Base-by-base conservation (phyloP, 2,888 invertebrate species). In the Polymixis lichenea region DNA sequence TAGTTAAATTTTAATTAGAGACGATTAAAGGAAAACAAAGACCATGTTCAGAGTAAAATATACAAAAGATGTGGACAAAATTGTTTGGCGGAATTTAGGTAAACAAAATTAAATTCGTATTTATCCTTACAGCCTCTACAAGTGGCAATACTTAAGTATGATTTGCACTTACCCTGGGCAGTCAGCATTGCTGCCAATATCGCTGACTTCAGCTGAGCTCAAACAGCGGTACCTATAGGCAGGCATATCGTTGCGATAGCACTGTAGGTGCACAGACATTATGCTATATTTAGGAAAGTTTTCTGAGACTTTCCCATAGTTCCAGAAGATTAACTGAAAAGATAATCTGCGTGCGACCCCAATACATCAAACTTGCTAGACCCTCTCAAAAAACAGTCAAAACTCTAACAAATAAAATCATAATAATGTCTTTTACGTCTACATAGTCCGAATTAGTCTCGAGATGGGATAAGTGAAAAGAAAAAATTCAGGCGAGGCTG, bases 381-480 rank as follows among this genome's bases (percentile, higher is more conserved):
- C 19, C 2, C 11, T 32, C 32, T 11, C 15, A 55, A 80, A 75
- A 38, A 22, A 5, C 13, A 43, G 13, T n/a, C n/a, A 78, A 43
- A 73, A 11, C 11, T 32, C 32, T 1, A 32, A 53, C 43, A 82
- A 64, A 77, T 73, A 60, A 66, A 72, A 74, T 56, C 43, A 69
- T 83, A 78, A 75, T 75, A 76, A 75, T 75, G 75, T 75, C 53
- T 82, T 83, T 78, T 67, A 80, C 75, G 75, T 82, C 77, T 74
- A 84, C 76, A 76, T 76, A 76, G 75, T 66, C 81, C 77, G 87
- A 89, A 90, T 90, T 88, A 88, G 86, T 83, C 83, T 80, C 78
- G 85, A 78, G 70, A 67, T 80, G 60, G 77, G 77, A 82, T 86
- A 86, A 89, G 87, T 88, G 87, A 86, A 90, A 90, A 88, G 87